A percentile compares a stretch with the other conserved stretches of the same genome.
Conservation (phyloP, 2,888 invertebrate genomes). For the Heliconius charithonia region DNA sequence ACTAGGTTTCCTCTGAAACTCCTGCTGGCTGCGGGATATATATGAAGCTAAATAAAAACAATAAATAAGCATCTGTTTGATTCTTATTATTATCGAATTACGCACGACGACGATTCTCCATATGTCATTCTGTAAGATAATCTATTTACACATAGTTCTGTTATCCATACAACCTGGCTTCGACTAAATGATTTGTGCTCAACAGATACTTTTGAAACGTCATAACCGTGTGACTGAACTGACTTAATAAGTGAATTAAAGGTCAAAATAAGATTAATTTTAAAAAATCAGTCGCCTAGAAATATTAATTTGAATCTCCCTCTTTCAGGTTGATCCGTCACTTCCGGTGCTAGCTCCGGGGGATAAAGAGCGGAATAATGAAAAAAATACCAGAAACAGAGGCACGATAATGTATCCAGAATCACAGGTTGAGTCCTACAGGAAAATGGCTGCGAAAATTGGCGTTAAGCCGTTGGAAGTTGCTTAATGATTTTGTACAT, state of each 20-base stretch:
- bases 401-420: constrained; percentile 92
- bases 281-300: neutral
- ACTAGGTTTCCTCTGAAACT: too few species aligned
- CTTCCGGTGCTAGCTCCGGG: constrained; percentile 92
- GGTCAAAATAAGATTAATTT: too few species aligned
- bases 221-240: neutral
- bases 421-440: constrained; percentile 88
- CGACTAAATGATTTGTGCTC: too few species aligned
- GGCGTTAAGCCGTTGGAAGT: constrained; percentile 74
- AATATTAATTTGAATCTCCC: neutral
- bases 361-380: constrained; percentile 90
- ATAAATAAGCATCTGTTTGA: too few species aligned
- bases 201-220: neutral
- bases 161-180: too few species aligned
- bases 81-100: too few species aligned
- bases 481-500: constrained; percentile 18
- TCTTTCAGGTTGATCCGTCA: constrained; percentile 83
- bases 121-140: too few species aligned
- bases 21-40: too few species aligned
- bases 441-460: constrained; percentile 81
- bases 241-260: too few species aligned
- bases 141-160: too few species aligned
- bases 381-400: constrained; percentile 85
- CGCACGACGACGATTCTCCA: too few species aligned
- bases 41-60: too few species aligned